Base-by-base conservation (phyloP, 2,113 vertebrate genomes). In the Callorhinus ursinus region DNA sequence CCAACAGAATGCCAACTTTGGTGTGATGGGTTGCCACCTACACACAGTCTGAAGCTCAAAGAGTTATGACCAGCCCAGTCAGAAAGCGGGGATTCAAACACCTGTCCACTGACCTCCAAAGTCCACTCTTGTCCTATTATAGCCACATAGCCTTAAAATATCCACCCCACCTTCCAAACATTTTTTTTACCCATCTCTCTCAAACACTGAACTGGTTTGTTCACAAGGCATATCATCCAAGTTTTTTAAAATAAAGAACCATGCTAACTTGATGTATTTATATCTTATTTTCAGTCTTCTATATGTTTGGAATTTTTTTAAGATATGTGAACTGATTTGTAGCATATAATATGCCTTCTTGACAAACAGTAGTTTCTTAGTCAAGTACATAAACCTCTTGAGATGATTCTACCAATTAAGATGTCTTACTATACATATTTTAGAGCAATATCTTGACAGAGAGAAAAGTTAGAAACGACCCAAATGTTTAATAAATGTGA, bases 201-300 rank as follows among this genome's bases (percentile, higher is more conserved):
- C 15, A 76, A 90, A 87, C n/a, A 36, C 31, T 76, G 49, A 67
- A 59, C 4, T 80, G 9, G 63, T 36, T 36, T 95, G 49, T 63
- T 81, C 95, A 31, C 46, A 76, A 81, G 61, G 26, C 7, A 59
- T 1, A 61, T 42, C 57, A 28, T 59, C 42, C 33, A 61, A 28
- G 39, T 55, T 65, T 65, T 65, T 95, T 81, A 24, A 79, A 69
- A 72, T 22, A 88, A 74, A 83, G 79, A 76, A 8, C 51, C 76
- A 36, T 59, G 39, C 5, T 57, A 71, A 61, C 49, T 80, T 86
- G 71, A 90, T 83, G 13, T 57, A 87, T 59, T 76, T 67, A 57
- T 39, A 87, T 36, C 26, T 61, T 67, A 74, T 79, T 42, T 51
- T 93, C 59, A 82, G 26, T 21, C 82, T 53, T 77, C 67, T 69